Evolutionary conservation across 2,888 invertebrate genomes (phyloP).

Genomic region (Oasisia sp.): DNA sequence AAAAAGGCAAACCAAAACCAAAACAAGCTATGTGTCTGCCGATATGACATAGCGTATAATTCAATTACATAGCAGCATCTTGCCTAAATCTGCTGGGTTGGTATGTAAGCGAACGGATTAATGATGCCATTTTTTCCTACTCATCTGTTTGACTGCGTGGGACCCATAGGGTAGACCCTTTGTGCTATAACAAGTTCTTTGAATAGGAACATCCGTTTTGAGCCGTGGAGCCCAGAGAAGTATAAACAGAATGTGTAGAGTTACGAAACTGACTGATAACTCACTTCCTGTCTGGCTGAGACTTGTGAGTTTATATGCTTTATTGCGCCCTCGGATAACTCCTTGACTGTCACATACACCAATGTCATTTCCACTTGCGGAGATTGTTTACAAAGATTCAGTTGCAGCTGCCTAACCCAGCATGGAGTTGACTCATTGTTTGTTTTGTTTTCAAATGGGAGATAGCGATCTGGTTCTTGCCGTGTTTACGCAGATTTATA

Average conservation of each 20-base stretch:
- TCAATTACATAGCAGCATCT: background rate
- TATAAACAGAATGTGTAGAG: background rate
- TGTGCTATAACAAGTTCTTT: background rate
- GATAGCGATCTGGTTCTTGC: background rate
- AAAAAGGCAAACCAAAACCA: background rate
- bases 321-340: background rate
- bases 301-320: no score
- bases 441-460: background rate
- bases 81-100: no score
- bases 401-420: background rate
- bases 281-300: background rate
- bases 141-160: background rate
- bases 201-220: background rate
- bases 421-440: background rate
- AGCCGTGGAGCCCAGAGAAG: background rate
- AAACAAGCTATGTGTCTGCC: background rate
- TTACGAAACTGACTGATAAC: background rate
- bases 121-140: no score
- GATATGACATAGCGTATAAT: background rate
- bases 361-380: background rate
- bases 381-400: background rate
- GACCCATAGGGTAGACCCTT: background rate
- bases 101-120: no score
- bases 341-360: background rate
- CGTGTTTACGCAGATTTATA: background rate